Conservation (phyloP, 2,797 vertebrate species). For the Lepilemur septentrionalis region DNA sequence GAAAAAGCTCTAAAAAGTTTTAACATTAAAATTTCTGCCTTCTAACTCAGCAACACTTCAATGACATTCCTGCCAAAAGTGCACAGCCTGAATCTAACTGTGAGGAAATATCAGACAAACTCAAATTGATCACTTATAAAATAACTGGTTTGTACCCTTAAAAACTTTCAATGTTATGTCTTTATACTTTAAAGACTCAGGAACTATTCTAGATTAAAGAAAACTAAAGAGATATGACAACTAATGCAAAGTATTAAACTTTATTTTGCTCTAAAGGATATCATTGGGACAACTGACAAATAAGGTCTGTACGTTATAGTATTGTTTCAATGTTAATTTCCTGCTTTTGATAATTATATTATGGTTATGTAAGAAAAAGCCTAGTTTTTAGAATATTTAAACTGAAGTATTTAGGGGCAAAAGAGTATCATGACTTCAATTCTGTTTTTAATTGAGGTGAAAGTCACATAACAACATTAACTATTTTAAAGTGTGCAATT, state of each 20-base stretch:
- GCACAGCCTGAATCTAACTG: not conserved
- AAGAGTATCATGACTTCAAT: not conserved
- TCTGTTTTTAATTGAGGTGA: not conserved
- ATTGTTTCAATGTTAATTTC: no score
- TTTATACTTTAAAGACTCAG: not conserved
- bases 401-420: not conserved
- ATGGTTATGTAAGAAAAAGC: not conserved
- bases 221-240: not conserved
- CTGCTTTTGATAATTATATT: not conserved
- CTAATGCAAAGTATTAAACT: not conserved
- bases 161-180: not conserved
- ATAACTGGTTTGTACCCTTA: not conserved
- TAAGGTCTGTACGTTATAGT: no score
- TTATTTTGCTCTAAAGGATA: not conserved
- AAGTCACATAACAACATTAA: no score
- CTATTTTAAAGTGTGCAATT: no score
- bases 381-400: not conserved
- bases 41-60: not conserved
- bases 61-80: not conserved
- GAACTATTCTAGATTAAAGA: not conserved
- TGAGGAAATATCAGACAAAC: not conserved
- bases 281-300: no score
- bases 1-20: not conserved
- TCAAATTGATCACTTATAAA: not conserved
- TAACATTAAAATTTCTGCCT: constrained; percentile 29